Conservation (phyloP, 2,888 invertebrate genomes). For the Cephonodes hylas region DNA sequence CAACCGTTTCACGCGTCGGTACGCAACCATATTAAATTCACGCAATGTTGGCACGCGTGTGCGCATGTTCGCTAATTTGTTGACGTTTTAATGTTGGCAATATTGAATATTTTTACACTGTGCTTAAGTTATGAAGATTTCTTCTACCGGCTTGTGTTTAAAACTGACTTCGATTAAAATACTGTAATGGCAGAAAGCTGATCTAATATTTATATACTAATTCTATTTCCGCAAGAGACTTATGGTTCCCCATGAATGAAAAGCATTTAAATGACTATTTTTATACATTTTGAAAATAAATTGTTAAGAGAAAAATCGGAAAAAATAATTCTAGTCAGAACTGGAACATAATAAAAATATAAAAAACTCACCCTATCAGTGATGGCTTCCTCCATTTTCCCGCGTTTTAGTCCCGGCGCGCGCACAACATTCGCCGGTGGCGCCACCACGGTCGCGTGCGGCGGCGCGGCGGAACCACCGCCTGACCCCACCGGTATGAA, state of each 20-base stretch:
- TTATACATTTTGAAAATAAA: no score
- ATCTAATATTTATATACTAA: no score
- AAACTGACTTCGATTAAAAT: no score
- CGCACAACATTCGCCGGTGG: conserved; percentile 85
- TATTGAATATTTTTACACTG: not conserved
- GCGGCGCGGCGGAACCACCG: conserved; percentile 36
- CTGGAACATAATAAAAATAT: not conserved
- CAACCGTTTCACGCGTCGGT: conserved; percentile 8
- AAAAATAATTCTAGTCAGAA: not conserved
- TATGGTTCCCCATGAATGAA: no score
- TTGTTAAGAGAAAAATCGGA: not conserved
- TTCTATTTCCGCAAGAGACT: no score
- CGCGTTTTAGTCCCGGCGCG: conserved; percentile 89
- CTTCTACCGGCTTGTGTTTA: not conserved
- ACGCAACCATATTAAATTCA: conserved; percentile 9
- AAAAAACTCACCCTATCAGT: conserved; percentile 86
- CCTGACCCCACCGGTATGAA: conserved; percentile 64
- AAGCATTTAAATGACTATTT: no score
- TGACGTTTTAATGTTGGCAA: no score
- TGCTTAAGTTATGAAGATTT: not conserved
- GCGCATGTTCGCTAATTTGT: no score
- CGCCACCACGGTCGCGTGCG: conserved; percentile 60
- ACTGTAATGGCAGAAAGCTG: no score
- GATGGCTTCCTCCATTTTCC: conserved; percentile 88
- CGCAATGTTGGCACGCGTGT: not conserved